Evolutionary conservation across 2,113 vertebrate genomes (phyloP).

Genomic region (Lepisosteus oculatus): DNA sequence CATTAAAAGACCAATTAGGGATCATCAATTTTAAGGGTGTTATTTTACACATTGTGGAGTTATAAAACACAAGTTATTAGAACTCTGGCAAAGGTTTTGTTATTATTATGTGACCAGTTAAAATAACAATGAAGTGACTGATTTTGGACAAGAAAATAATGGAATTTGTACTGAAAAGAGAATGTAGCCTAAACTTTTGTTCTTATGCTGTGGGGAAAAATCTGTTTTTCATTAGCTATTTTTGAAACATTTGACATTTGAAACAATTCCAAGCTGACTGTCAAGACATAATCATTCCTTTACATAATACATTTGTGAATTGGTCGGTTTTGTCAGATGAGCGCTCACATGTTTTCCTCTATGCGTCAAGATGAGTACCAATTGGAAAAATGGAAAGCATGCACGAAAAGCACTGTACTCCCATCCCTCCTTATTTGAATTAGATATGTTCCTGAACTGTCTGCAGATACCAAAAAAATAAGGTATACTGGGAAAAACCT

Average conservation of each 20-base stretch:
- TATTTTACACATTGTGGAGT: not conserved
- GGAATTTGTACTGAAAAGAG: constrained; percentile 30
- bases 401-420: too few relatives aligned
- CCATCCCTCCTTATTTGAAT: too few relatives aligned
- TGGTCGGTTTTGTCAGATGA: not conserved
- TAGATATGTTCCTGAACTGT: too few relatives aligned
- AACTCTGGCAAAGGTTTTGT: not conserved
- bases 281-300: constrained; percentile 30
- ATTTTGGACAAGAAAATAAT: not conserved
- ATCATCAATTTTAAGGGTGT: too few relatives aligned
- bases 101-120: not conserved
- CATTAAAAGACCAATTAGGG: too few relatives aligned
- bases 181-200: constrained; percentile 36
- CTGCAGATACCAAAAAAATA: too few relatives aligned
- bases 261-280: constrained; percentile 5
- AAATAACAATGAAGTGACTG: not conserved
- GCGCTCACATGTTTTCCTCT: not conserved
- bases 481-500: too few relatives aligned
- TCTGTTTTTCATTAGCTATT: constrained; percentile 39
- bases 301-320: constrained; percentile 4
- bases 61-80: not conserved
- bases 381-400: too few relatives aligned
- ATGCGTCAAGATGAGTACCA: too few relatives aligned
- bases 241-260: constrained; percentile 31
- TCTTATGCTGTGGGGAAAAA: constrained; percentile 23